These are phyloP conservation scores for Dynastes hyllus DNA, from an alignment of 2,888 invertebrate species.

Conservation along the genomic window DNA sequence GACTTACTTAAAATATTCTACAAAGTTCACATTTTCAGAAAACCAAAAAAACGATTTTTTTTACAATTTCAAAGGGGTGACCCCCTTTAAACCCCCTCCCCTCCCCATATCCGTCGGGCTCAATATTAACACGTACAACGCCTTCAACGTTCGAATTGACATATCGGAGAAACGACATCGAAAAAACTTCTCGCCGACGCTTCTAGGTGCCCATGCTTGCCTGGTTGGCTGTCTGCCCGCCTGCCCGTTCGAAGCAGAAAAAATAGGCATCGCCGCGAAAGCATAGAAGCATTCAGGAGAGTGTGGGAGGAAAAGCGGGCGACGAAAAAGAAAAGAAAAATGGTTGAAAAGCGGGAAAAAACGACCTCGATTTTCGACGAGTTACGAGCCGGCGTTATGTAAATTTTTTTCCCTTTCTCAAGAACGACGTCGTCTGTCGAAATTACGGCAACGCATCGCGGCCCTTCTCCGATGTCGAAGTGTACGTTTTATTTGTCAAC, in stretches of 20 bases:
- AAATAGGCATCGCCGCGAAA: constrained; percentile 6
- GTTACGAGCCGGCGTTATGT: constrained; percentile 51
- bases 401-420: constrained; percentile 43
- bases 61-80: too few species aligned
- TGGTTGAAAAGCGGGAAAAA: constrained; percentile 41
- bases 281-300: neutral
- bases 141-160: constrained; percentile 39
- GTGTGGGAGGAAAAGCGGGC: neutral
- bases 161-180: constrained; percentile 30
- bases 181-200: constrained; percentile 6
- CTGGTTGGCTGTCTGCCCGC: neutral
- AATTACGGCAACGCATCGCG: constrained; percentile 36
- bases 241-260: constrained; percentile 7
- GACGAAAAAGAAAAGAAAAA: constrained; percentile 28
- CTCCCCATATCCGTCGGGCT: constrained; percentile 36
- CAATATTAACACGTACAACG: constrained; percentile 40
- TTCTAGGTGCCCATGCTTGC: constrained; percentile 1
- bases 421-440: constrained; percentile 34
- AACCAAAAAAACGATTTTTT: too few species aligned
- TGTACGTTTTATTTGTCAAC: constrained; percentile 45
- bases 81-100: too few species aligned
- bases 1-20: too few species aligned
- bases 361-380: constrained; percentile 49
- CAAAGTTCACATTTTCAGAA: too few species aligned
- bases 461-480: constrained; percentile 35